Evolutionary conservation across 2,113 vertebrate species (phyloP).

Genomic region (Pimephales promelas): DNA sequence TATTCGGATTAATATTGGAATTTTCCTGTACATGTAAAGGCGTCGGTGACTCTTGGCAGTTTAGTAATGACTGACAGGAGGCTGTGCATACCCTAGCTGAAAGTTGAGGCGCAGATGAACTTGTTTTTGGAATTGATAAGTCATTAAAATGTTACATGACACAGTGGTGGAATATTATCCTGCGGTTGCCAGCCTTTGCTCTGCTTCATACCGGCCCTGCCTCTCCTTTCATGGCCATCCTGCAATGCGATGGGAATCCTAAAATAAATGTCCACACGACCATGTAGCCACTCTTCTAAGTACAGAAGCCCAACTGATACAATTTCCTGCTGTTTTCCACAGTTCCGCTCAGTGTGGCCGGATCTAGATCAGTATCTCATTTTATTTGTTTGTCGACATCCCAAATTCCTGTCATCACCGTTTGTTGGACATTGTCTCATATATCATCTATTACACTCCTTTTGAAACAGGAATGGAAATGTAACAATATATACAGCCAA

Average conservation of each 20-base stretch:
- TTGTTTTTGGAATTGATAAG: conserved; percentile 75
- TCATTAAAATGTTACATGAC: conserved; percentile 79
- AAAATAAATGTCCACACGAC: conserved; percentile 80
- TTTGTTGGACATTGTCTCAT: conserved; percentile 29
- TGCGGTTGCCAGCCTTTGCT: conserved; percentile 69
- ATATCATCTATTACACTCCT: conserved; percentile 4
- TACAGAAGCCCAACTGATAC: conserved; percentile 53
- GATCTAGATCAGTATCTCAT: conserved; percentile 18
- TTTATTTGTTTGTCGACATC: conserved; percentile 33
- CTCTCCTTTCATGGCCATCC: conserved; percentile 80
- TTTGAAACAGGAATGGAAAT: conserved; percentile 27
- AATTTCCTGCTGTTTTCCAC: conserved; percentile 42
- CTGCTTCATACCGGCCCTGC: conserved; percentile 70
- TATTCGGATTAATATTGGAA: background rate
- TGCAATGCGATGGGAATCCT: conserved; percentile 77
- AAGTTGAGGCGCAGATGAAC: conserved; percentile 65
- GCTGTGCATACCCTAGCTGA: conserved; percentile 66
- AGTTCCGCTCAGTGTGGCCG: conserved; percentile 19
- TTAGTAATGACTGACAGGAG: background rate
- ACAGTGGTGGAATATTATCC: conserved; percentile 79
- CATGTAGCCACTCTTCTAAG: conserved; percentile 69
- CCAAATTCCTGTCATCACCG: conserved; percentile 30
- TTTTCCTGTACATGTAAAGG: background rate
- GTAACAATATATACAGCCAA: background rate
- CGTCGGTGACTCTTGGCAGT: background rate